Conservation (phyloP, 2,888 invertebrate genomes). For the Carcina quercana region DNA sequence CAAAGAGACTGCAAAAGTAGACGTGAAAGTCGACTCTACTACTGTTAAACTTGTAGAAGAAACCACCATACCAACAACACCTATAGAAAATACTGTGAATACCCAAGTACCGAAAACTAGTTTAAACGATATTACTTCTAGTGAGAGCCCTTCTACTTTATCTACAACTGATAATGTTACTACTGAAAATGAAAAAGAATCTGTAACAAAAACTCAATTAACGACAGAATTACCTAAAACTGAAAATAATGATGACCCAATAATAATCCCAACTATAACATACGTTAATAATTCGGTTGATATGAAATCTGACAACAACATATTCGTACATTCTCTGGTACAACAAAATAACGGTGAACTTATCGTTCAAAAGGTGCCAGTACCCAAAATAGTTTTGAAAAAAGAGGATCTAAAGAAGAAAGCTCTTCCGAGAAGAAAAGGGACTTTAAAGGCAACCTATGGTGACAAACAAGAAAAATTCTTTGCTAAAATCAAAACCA, state of each 20-base stretch:
- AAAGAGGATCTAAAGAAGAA: constrained; percentile 55
- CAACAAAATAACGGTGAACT: constrained; percentile 42
- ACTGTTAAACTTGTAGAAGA: constrained; percentile 6
- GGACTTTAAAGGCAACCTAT: constrained; percentile 65
- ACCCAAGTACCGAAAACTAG: constrained; percentile 4
- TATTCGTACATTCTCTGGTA: constrained; percentile 36
- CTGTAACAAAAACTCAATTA: constrained; percentile 12
- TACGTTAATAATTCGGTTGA: constrained; percentile 27
- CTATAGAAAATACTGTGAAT: constrained; percentile 4
- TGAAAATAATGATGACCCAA: constrained; percentile 31
- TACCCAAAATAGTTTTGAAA: constrained; percentile 31
- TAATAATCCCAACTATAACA: constrained; percentile 46
- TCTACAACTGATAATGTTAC: constrained; percentile 6
- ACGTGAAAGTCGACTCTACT: constrained; percentile 2
- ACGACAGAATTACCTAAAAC: constrained; percentile 8
- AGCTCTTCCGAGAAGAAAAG: constrained; percentile 54
- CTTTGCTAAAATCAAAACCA: constrained; percentile 32
- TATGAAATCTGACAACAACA: constrained; percentile 41
- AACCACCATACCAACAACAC: constrained; percentile 9
- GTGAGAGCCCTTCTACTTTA: constrained; percentile 4
- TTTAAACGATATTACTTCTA: neutral
- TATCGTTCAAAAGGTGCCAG: constrained; percentile 42
- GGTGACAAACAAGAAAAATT: constrained; percentile 63
- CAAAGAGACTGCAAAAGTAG: constrained; percentile 4
- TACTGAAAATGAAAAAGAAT: constrained; percentile 8